Evolutionary conservation across 2,113 vertebrate genomes (phyloP).

Genomic region (Eonycteris spelaea): DNA sequence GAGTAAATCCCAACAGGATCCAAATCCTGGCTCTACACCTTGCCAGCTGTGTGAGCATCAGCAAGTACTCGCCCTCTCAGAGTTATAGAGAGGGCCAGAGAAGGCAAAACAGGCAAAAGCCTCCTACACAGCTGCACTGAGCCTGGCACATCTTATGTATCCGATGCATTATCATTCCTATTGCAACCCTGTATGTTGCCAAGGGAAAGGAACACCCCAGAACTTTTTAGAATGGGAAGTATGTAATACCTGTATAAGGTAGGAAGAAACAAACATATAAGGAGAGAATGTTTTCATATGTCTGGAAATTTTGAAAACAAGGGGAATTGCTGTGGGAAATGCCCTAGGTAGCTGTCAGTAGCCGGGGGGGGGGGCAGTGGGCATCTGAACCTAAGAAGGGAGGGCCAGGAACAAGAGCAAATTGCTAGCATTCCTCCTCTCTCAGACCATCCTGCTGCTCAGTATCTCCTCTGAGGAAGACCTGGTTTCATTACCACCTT

Average conservation of each 20-base stretch:
- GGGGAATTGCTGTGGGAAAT: not conserved
- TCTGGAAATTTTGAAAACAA: not conserved
- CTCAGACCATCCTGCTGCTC: not conserved
- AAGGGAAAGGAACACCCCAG: not conserved
- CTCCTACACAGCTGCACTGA: not conserved
- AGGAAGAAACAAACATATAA: not conserved
- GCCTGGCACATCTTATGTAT: not conserved
- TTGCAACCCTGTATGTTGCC: not conserved
- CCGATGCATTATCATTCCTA: not conserved
- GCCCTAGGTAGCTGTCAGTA: not conserved
- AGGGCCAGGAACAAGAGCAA: not conserved
- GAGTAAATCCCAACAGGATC: not conserved
- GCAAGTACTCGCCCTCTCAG: not conserved
- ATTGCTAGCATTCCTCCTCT: fast-evolving
- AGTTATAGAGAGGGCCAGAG: not conserved
- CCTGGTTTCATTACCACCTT: not conserved
- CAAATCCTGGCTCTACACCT: not conserved
- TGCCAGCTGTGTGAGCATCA: not conserved
- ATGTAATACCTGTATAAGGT: not conserved
- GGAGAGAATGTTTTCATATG: not conserved
- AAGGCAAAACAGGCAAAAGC: not conserved
- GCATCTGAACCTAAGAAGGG: not conserved
- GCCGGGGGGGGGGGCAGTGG: not conserved
- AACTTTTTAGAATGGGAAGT: not conserved
- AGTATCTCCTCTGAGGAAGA: not conserved